Evolutionary conservation across 2,797 vertebrate species (phyloP).

Genomic region (Myotis findleyi): DNA sequence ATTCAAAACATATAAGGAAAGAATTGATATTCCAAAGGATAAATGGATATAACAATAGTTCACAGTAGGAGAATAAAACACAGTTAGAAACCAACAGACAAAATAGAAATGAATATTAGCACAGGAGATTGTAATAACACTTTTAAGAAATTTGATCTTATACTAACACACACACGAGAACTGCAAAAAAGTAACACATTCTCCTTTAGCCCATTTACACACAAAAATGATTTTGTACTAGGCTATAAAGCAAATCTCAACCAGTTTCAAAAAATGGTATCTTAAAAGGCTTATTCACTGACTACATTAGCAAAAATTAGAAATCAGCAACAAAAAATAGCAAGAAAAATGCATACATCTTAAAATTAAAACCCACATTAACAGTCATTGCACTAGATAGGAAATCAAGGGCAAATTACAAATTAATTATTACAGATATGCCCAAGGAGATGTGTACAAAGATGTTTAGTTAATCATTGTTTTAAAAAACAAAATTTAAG

Average conservation of each 20-base stretch:
- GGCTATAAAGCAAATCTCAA: neutral
- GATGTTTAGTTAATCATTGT: neutral
- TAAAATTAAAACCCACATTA: conserved; percentile 3
- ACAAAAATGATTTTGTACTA: neutral
- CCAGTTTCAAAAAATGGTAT: neutral
- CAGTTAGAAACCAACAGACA: neutral
- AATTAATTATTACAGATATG: neutral
- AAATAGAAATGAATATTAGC: conserved; percentile 12
- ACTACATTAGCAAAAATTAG: neutral
- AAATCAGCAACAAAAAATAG: conserved; percentile 5
- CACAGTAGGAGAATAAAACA: neutral
- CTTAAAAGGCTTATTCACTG: neutral
- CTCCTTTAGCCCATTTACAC: neutral
- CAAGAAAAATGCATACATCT: neutral
- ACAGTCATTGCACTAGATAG: neutral
- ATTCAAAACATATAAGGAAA: neutral
- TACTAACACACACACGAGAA: neutral
- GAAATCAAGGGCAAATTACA: conserved; percentile 44
- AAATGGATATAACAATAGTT: neutral
- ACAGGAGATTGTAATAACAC: neutral
- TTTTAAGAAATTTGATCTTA: neutral
- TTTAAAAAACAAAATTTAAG: neutral
- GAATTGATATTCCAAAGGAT: neutral
- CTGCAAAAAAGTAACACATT: neutral
- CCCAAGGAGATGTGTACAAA: neutral